Conservation (phyloP, 30 jellyfish, hydroid and myxozoan species). For the Catostylus mosaicus region DNA sequence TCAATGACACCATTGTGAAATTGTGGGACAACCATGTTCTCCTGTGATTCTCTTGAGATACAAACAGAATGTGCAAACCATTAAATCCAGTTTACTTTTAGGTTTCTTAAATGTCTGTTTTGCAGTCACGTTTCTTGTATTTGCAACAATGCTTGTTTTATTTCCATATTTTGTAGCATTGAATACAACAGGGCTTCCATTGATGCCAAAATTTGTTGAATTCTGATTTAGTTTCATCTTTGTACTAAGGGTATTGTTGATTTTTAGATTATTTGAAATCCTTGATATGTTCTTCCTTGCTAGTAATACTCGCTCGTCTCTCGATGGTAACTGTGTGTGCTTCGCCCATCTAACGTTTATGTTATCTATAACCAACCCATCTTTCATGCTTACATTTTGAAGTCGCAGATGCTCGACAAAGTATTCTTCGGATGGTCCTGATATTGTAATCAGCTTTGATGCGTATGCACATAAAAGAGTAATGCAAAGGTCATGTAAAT, state of each 20-base stretch:
- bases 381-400: conserved; percentile 81
- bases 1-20: conserved; percentile 55
- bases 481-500: conserved; percentile 45
- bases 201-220: background rate
- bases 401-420: conserved; percentile 89
- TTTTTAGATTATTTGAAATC: background rate
- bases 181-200: background rate
- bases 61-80: conserved; percentile 82
- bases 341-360: conserved; percentile 91
- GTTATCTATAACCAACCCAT: conserved; percentile 81
- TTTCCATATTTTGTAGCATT: background rate
- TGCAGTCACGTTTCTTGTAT: background rate
- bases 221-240: too few relatives aligned
- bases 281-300: conserved; percentile 3
- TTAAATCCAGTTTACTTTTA: conserved; percentile 52
- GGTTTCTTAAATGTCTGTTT: conserved; percentile 10
- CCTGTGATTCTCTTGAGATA: conserved; percentile 80
- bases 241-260: background rate
- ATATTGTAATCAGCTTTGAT: conserved; percentile 52
- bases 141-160: background rate
- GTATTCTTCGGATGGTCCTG: conserved; percentile 66
- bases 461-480: conserved; percentile 89
- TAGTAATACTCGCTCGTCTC: conserved; percentile 72
- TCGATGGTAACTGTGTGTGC: conserved; percentile 69
- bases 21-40: conserved; percentile 80